Percentiles rank a stretch among this genome's conserved stretches.
Conservation (phyloP, 2,797 vertebrate species). For the Sciaenops ocellatus region DNA sequence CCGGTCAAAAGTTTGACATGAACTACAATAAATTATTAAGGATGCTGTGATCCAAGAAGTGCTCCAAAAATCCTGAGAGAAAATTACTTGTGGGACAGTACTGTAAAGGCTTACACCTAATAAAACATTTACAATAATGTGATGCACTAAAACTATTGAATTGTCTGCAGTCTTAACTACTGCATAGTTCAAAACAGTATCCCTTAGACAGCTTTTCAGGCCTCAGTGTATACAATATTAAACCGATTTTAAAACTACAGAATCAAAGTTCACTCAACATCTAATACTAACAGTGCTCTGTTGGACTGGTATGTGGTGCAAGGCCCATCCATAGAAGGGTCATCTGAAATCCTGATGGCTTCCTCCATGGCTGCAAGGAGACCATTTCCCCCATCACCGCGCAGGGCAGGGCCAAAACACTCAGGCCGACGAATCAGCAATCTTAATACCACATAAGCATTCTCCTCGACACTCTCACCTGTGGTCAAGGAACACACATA, state of each 20-base stretch:
- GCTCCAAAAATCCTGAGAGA: constrained; percentile 3
- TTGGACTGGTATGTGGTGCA: constrained; percentile 85
- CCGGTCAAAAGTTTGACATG: constrained; percentile 18
- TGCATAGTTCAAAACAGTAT: not conserved
- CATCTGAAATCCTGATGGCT: constrained; percentile 93
- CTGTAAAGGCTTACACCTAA: too few relatives aligned
- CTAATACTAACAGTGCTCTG: constrained; percentile 82
- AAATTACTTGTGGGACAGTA: constrained; percentile 19
- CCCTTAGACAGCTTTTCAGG: not conserved
- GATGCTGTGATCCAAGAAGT: constrained; percentile 9
- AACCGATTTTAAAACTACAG: not conserved
- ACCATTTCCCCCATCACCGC: constrained; percentile 93
- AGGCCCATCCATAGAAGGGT: constrained; percentile 89
- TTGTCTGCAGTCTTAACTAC: not conserved
- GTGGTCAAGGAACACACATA: constrained; percentile 4
- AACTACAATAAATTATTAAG: constrained; percentile 10
- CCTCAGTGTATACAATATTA: not conserved
- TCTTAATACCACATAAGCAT: constrained; percentile 93
- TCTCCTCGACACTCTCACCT: constrained; percentile 98
- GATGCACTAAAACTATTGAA: not conserved
- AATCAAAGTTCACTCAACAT: not conserved
- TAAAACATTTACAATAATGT: not conserved
- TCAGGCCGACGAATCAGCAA: constrained; percentile 95
- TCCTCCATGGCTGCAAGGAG: constrained; percentile 93
- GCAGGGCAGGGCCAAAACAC: constrained; percentile 95